Percentiles rank a stretch among this genome's conserved stretches.
Conservation (phyloP, 2,888 invertebrate species). For the Drosophila subquinaria region DNA sequence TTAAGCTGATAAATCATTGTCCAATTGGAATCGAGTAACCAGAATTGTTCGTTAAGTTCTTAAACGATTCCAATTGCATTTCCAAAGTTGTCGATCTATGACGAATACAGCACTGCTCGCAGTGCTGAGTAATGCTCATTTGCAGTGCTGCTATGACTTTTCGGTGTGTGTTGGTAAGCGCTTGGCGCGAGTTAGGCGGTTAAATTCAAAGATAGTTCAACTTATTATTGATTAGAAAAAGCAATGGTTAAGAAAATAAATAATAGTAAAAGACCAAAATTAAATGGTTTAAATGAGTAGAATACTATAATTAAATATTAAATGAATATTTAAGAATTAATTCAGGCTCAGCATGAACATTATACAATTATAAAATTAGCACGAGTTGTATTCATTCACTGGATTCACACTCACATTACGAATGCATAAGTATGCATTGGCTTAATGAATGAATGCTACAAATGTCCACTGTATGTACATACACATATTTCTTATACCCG, state of each 20-base stretch:
- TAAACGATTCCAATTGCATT: slow-evolving; percentile 5
- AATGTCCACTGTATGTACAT: no score
- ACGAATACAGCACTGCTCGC: slow-evolving; percentile 27
- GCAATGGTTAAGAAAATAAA: no score
- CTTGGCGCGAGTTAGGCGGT: slow-evolving; percentile 9
- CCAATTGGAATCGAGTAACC: neutral
- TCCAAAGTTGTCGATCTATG: neutral
- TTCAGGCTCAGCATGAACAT: no score
- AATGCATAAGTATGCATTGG: slow-evolving; percentile 46
- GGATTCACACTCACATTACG: neutral
- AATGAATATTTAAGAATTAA: neutral
- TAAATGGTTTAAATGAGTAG: no score
- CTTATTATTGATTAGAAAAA: no score
- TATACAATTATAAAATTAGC: neutral
- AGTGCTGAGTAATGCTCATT: slow-evolving; percentile 31
- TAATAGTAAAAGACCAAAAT: no score
- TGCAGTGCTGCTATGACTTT: slow-evolving; percentile 24
- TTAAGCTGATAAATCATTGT: neutral
- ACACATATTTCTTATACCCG: no score
- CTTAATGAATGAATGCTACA: slow-evolving; percentile 38
- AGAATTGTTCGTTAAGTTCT: neutral
- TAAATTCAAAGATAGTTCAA: slow-evolving; percentile 15
- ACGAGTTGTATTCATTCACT: neutral
- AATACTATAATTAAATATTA: neutral
- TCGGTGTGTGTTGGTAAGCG: neutral